Evolutionary conservation across 2,888 invertebrate species (phyloP).

Genomic region (Scaptomyza tumidula): DNA sequence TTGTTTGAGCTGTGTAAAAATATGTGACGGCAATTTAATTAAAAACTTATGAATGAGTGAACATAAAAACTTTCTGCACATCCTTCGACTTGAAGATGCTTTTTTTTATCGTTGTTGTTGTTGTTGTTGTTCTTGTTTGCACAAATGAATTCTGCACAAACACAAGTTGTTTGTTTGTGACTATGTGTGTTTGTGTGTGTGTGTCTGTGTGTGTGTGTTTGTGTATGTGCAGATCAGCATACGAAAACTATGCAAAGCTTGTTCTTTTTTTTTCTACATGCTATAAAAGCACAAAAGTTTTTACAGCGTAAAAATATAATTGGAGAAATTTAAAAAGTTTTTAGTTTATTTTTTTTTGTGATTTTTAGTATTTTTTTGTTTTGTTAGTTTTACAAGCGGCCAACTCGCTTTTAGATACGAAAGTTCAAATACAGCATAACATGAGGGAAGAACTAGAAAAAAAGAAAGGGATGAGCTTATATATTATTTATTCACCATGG

Average conservation of each 20-base stretch:
- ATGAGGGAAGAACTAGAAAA: not conserved
- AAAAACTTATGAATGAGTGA: constrained; percentile 80
- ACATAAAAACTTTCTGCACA: constrained; percentile 76
- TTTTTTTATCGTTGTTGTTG: constrained; percentile 66
- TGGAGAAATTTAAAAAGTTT: constrained; percentile 72
- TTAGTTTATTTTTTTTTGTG: constrained; percentile 18
- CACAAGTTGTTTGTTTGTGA: constrained; percentile 28
- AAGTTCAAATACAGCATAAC: not conserved
- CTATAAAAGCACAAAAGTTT: constrained; percentile 62
- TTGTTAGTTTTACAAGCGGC: constrained; percentile 18
- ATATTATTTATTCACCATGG: not conserved
- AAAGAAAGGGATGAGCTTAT: not conserved
- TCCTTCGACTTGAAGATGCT: constrained; percentile 78
- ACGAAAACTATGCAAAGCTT: constrained; percentile 41
- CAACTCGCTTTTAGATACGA: constrained; percentile 6
- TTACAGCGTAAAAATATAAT: constrained; percentile 80
- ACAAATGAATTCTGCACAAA: constrained; percentile 60
- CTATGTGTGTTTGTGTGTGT: constrained; percentile 9
- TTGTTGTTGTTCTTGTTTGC: constrained; percentile 63
- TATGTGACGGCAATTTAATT: constrained; percentile 80
- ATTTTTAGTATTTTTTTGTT: constrained; percentile 28
- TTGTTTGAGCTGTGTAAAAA: constrained; percentile 54
- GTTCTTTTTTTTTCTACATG: constrained; percentile 20
- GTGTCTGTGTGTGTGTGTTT: constrained; percentile 29
- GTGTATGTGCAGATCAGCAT: constrained; percentile 64